A percentile compares a stretch with the other conserved stretches of the same genome.
Evolutionary conservation across 2,797 vertebrate species (phyloP).

Genomic region (Eleutherodactylus coqui): DNA sequence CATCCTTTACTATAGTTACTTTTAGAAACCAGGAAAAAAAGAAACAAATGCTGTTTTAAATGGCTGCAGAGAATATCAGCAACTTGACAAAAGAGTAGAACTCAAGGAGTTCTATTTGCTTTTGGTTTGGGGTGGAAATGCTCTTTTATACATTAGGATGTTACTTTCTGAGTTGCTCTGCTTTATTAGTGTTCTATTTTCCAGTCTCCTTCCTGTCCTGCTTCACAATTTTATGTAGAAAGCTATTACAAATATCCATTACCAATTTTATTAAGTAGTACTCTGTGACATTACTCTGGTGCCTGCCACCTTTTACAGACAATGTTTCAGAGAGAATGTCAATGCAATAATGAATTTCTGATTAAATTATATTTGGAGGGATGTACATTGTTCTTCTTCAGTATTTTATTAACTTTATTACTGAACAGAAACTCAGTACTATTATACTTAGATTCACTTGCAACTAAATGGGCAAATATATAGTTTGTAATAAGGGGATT

Average conservation of each 20-base stretch:
- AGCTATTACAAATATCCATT: slow-evolving; percentile 26
- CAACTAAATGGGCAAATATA: neutral
- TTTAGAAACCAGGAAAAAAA: neutral
- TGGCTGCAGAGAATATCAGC: neutral
- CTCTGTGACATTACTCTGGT: neutral
- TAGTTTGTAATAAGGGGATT: neutral
- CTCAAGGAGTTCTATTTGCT: neutral
- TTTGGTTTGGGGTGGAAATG: neutral
- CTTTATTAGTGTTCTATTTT: neutral
- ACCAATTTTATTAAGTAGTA: slow-evolving; percentile 18
- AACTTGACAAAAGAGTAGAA: neutral
- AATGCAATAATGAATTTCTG: slow-evolving; percentile 29
- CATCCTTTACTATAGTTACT: too few species aligned
- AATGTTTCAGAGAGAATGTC: slow-evolving; percentile 30
- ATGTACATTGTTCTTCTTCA: slow-evolving; percentile 3
- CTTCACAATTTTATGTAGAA: neutral
- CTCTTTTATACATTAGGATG: neutral
- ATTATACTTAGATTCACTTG: neutral
- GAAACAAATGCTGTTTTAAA: neutral
- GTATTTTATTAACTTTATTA: slow-evolving; percentile 15
- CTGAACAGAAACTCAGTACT: neutral
- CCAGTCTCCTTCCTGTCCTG: neutral
- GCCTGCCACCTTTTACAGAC: neutral
- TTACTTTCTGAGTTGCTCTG: neutral
- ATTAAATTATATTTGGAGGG: slow-evolving; percentile 14